These are phyloP conservation scores for Osmoderma eremita DNA, from an alignment of 2,888 invertebrate species.

Conservation along the genomic window DNA sequence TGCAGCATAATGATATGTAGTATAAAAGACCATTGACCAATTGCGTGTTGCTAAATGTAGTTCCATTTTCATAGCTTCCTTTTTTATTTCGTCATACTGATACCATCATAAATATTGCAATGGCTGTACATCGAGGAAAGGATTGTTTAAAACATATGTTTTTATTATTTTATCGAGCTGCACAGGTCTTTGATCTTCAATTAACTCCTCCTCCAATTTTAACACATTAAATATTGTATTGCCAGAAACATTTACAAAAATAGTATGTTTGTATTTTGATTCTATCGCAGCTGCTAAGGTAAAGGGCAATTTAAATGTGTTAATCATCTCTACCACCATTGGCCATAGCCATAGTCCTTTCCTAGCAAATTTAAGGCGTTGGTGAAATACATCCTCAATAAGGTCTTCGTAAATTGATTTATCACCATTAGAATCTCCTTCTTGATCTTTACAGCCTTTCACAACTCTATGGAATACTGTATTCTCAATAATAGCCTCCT, in stretches of 20 bases:
- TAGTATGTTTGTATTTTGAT: slow-evolving; percentile 95
- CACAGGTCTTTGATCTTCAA: slow-evolving; percentile 88
- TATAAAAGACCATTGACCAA: too few relatives aligned
- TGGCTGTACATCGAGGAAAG: slow-evolving; percentile 91
- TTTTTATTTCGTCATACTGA: too few relatives aligned
- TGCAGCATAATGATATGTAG: too few relatives aligned
- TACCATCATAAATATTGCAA: too few relatives aligned
- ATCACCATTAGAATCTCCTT: slow-evolving; percentile 96
- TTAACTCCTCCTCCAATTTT: slow-evolving; percentile 87
- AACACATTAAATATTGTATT: slow-evolving; percentile 96
- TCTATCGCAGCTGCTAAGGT: slow-evolving; percentile 92
- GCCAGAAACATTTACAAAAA: slow-evolving; percentile 95
- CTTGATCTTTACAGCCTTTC: slow-evolving; percentile 93
- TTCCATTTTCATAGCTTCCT: too few relatives aligned
- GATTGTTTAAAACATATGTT: slow-evolving; percentile 86
- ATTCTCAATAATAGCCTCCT: slow-evolving; percentile 94
- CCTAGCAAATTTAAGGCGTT: slow-evolving; percentile 82
- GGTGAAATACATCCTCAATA: slow-evolving; percentile 97
- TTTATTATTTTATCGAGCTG: slow-evolving; percentile 88
- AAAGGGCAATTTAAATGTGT: slow-evolving; percentile 98
- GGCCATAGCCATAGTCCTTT: slow-evolving; percentile 97
- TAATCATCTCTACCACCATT: slow-evolving; percentile 95
- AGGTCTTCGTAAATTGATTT: slow-evolving; percentile 95
- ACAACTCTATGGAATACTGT: slow-evolving; percentile 95
- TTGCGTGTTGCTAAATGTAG: too few relatives aligned